A percentile compares a stretch with the other conserved stretches of the same genome.
Evolutionary conservation across 1,140 invertebrate genomes (phyloP).

Genomic region (Drosophila tropicalis): DNA sequence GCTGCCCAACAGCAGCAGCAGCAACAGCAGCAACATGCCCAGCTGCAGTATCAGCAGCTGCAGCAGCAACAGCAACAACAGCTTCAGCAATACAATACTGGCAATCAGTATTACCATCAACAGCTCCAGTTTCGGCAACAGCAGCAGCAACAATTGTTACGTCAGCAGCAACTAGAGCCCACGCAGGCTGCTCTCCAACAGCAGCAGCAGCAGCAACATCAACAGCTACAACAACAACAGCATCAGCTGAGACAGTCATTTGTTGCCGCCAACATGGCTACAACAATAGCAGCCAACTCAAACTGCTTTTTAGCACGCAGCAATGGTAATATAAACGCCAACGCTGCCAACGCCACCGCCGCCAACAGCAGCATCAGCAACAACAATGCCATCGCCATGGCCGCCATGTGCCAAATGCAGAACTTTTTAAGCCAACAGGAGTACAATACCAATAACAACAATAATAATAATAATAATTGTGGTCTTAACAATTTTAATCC

Average conservation of each 20-base stretch:
- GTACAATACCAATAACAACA: constrained; percentile 40
- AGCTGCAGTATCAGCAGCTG: constrained; percentile 50
- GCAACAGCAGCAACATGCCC: constrained; percentile 42
- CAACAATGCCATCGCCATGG: constrained; percentile 64
- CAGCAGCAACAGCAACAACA: constrained; percentile 43
- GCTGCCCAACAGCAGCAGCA: constrained; percentile 35
- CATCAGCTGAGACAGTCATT: constrained; percentile 56
- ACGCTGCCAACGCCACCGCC: constrained; percentile 43
- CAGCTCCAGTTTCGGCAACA: constrained; percentile 51
- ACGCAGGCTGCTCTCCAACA: constrained; percentile 33
- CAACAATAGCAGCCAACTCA: constrained; percentile 17
- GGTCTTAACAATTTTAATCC: constrained; percentile 62
- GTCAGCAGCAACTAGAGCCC: constrained; percentile 56
- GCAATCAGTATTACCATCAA: constrained; percentile 50
- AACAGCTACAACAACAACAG: constrained; percentile 21
- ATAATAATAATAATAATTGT: constrained; percentile 55
- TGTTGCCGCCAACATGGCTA: constrained; percentile 52
- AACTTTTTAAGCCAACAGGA: constrained; percentile 69
- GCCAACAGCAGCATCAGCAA: constrained; percentile 32
- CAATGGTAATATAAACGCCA: constrained; percentile 36
- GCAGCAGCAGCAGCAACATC: constrained; percentile 6
- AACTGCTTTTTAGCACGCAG: constrained; percentile 48
- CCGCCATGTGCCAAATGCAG: constrained; percentile 75
- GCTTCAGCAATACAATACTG: constrained; percentile 30
- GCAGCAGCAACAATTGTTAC: constrained; percentile 57